Evolutionary conservation across 1,140 invertebrate species (phyloP), one percentile per base, ranked within the genome.

Genomic region (Rhyacophila brunnea): DNA sequence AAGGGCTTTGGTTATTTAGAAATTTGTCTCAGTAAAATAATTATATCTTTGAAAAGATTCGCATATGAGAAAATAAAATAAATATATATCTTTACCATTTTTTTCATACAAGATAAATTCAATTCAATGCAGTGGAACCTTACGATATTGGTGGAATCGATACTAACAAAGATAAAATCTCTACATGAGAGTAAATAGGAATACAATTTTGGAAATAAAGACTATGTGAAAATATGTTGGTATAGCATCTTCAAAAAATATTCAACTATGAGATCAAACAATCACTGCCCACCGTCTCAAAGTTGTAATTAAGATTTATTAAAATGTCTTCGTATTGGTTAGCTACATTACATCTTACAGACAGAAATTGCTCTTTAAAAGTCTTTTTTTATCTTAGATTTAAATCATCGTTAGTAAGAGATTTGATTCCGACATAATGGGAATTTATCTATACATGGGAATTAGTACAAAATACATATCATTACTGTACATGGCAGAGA

Each of bases 241-340:
- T 62, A 62, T 62, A 62, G 45, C 56, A 52, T 53, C 55, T 57
- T 58, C 61, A 58, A 58, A 63, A 59, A 63, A 63, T 63, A 63
- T 63, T 58, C 56, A 63, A 63, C 61, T 63, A 54, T 63, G 61
- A 63, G 61, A 63, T 63, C 61, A 58, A 35, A 63, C 61, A 58
- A 48, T 47, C 49, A 56, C 56, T 55, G 51, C 36, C 48, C 58
- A 40, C 51, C 54, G 47, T 63, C 61, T 63, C 46, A 40, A n/a
- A 40, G 38, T 40, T 40, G 38, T n/a, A 15, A 15, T n/a, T 28
- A 28, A 28, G 23, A 28, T 28, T 28, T 28, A 28, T 40, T n/a
- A 40, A n/a, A 40, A 13, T 40, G 38, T 40, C 11, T n/a, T n/a
- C 6, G 34, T 35, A 11, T 40, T 40, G n/a, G 15, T 40, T 40